A percentile compares a stretch with the other conserved stretches of the same genome.
Evolutionary conservation across 2,113 vertebrate species (phyloP).

Genomic region (Upupa epops): DNA sequence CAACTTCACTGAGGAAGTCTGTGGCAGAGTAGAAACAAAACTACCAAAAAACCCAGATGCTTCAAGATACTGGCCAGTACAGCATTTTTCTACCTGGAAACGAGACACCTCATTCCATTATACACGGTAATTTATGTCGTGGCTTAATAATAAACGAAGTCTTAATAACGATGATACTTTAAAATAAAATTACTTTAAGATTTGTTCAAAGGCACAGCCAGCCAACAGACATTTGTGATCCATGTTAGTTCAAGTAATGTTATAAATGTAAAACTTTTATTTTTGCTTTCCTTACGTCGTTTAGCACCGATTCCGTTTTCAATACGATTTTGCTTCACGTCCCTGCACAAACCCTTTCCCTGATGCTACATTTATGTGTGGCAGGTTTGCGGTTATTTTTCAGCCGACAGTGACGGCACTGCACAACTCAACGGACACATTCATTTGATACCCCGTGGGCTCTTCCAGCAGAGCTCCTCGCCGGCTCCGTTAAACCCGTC

Average conservation of each 20-base stretch:
- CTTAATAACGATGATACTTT: neutral
- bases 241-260: neutral
- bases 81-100: neutral
- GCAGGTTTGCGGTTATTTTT: neutral
- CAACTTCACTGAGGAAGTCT: neutral
- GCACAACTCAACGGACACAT: neutral
- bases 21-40: neutral
- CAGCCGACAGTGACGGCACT: neutral
- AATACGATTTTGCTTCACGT: fast-evolving
- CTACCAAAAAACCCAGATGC: neutral
- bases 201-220: neutral
- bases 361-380: neutral
- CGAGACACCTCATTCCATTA: neutral
- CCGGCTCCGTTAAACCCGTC: neutral
- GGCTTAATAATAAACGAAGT: neutral
- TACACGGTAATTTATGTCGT: neutral
- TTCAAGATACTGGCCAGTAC: neutral
- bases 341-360: neutral
- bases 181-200: neutral
- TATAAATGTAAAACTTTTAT: neutral
- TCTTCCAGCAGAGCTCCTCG: neutral
- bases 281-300: neutral
- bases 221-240: neutral
- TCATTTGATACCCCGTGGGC: neutral
- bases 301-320: neutral